Evolutionary conservation across 2,888 invertebrate genomes (phyloP).

Genomic region (Rotaria socialis): DNA sequence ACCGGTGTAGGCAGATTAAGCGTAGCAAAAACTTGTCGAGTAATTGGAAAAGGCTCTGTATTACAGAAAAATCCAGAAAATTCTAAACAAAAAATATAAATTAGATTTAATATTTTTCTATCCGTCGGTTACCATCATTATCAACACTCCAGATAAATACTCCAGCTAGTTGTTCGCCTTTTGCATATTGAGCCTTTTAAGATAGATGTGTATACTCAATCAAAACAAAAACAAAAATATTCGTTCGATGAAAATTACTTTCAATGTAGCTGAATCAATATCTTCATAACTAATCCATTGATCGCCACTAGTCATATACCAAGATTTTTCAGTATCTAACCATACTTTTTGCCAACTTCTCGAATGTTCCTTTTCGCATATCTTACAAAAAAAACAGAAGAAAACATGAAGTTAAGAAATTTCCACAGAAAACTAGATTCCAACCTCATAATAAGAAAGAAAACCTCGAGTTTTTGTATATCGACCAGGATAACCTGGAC

Average conservation of each 20-base stretch:
- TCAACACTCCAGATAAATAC: conserved; percentile 32
- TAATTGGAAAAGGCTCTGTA: conserved; percentile 29
- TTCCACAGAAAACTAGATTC: neutral
- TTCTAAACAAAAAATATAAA: neutral
- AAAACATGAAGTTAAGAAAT: too few relatives aligned
- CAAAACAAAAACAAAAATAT: neutral
- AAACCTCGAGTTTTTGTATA: conserved; percentile 45
- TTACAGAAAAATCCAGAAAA: conserved; percentile 25
- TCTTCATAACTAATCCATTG: conserved; percentile 42
- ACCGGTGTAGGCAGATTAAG: neutral
- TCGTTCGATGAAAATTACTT: neutral
- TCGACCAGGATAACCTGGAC: conserved; percentile 42
- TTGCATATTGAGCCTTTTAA: conserved; percentile 8
- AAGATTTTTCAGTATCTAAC: conserved; percentile 37
- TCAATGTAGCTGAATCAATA: neutral
- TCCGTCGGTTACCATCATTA: neutral
- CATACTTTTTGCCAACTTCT: conserved; percentile 44
- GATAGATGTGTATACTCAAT: neutral
- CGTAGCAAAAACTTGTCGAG: conserved; percentile 32
- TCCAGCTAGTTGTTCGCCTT: conserved; percentile 11
- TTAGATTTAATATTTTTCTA: neutral
- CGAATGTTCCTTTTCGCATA: conserved; percentile 37
- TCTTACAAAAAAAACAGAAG: neutral
- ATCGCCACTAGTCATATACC: conserved; percentile 38
- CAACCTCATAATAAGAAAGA: conserved; percentile 41